These are phyloP conservation scores for Trinorchestia longiramus DNA, from an alignment of 1,140 invertebrate genomes.

Conservation along the genomic window DNA sequence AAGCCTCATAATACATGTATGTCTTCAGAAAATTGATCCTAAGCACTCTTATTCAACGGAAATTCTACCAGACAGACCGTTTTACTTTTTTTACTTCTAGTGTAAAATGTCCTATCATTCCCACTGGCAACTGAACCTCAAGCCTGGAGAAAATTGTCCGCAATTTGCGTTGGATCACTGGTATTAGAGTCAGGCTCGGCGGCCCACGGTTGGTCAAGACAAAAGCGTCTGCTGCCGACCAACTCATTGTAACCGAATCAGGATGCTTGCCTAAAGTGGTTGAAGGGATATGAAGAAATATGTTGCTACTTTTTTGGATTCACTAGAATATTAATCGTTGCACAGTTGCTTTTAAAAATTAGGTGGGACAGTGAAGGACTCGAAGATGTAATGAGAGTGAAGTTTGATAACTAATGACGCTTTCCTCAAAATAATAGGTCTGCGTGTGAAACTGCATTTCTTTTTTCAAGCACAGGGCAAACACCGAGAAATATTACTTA, in stretches of 20 bases:
- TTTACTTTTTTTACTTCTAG: neutral
- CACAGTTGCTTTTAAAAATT: neutral
- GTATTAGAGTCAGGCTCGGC: constrained; percentile 28
- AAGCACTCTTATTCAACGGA: neutral
- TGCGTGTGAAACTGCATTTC: neutral
- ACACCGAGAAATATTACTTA: too few relatives aligned
- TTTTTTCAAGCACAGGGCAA: neutral
- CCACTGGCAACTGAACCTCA: constrained; percentile 53
- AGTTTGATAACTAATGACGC: neutral
- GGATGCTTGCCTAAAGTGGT: neutral
- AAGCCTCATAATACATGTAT: neutral
- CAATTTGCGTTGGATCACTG: constrained; percentile 52
- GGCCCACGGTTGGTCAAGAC: neutral
- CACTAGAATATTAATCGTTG: neutral
- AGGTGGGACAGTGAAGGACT: neutral
- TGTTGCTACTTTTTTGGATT: neutral
- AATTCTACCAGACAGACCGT: neutral
- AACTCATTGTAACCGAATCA: constrained; percentile 17
- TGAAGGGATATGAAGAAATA: neutral
- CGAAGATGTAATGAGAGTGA: neutral
- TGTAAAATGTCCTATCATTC: constrained; percentile 28
- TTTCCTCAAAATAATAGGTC: neutral
- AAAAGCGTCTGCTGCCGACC: neutral
- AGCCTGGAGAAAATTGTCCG: constrained; percentile 52
- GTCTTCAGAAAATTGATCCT: neutral